Base-by-base conservation (phyloP, 2,113 vertebrate genomes). In the Platysternon megacephalum region DNA sequence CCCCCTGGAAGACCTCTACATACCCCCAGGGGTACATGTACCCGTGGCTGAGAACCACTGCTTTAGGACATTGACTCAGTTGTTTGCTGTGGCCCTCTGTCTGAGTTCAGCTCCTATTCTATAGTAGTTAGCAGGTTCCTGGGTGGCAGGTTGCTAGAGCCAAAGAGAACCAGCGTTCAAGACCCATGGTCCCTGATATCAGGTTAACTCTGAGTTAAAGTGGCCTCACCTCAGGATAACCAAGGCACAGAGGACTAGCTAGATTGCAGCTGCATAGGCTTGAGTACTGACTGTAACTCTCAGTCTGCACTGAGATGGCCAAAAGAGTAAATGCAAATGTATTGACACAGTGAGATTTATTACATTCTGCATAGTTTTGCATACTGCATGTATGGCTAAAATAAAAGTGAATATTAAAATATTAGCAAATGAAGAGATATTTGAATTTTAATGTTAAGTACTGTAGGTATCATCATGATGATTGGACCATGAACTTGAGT, bases 341-440 rank as follows among this genome's bases (percentile, higher is more conserved):
- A 11, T 3, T 2, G 44, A 35, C 14, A 52, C 44, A 28, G 52
- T 5, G 0, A 0, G 1, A 42, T 44, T 29, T 68, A n/a, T 5
- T 65, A 22, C 2, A 0, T 22, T 22, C 24, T 44, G 12, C n/a
- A 4, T 74, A 6, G 32, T 86, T 51, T 2, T 29, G 29, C 11
- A 7, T 5, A 0, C 6, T 56, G 17, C 22, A 5, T 1, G 2
- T 22, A n/a, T 44, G 14, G 5, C 48, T 95, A 28, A 65, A 91
- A 48, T 3, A 2, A 0, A 4, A 52, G 17, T 1, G 82, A 3
- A 61, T 13, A 68, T n/a, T 2, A 48, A 46, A 2, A 46, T 5
- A 2, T 0, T 29, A 24, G 2, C 3, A 35, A 2, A 74, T 14
- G 28, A 6, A 26, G 83, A 5, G 13, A 2, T 6, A 44, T 11